Conservation (phyloP, 2,113 vertebrate species). For the Ageneiosus marmoratus region DNA sequence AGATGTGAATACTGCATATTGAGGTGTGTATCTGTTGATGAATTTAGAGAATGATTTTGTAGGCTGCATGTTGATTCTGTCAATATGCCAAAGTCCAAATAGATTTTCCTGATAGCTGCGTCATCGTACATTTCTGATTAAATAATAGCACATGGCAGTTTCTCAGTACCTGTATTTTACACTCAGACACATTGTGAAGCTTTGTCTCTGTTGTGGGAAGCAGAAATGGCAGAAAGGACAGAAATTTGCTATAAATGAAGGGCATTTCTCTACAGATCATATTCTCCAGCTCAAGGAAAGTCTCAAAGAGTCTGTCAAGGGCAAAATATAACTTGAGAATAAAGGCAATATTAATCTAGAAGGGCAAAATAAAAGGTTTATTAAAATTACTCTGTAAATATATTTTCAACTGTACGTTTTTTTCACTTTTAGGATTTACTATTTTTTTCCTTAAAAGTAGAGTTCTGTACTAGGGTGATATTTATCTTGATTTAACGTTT, state of each 20-base stretch:
- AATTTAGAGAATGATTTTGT: slow-evolving; percentile 16
- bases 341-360: slow-evolving; percentile 60
- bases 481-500: slow-evolving; percentile 18
- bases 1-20: slow-evolving; percentile 14
- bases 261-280: slow-evolving; percentile 27
- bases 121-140: neutral
- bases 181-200: neutral
- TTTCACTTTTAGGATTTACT: neutral
- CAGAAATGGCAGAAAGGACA: neutral
- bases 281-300: slow-evolving; percentile 19
- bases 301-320: slow-evolving; percentile 36
- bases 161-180: slow-evolving; percentile 3
- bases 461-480: neutral
- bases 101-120: slow-evolving; percentile 11
- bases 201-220: neutral
- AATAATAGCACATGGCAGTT: slow-evolving; percentile 10
- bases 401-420: neutral
- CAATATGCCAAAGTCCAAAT: slow-evolving; percentile 48
- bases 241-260: slow-evolving; percentile 8
- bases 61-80: slow-evolving; percentile 32
- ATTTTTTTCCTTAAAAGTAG: neutral
- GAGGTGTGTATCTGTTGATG: slow-evolving; percentile 5
- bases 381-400: slow-evolving; percentile 37
- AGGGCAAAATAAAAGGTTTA: slow-evolving; percentile 39
- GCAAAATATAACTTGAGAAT: slow-evolving; percentile 41